Evolutionary conservation across 2,888 invertebrate genomes (phyloP), one percentile per base, ranked within the genome.

Genomic region (Colostygia pectinataria): DNA sequence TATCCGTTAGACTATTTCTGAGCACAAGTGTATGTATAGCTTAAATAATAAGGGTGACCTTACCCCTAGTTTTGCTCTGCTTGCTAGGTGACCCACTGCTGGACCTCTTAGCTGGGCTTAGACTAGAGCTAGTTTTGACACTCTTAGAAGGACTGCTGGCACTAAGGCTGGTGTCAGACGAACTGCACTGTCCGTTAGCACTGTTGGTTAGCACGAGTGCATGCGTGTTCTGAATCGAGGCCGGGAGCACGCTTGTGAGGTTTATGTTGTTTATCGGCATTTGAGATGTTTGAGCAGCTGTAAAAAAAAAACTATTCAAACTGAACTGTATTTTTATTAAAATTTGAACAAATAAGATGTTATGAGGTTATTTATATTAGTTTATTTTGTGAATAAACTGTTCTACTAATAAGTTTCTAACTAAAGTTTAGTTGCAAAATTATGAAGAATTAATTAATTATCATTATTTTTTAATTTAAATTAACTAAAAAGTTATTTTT

Each of bases 131-230:
- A 37, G 96, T 96, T 74, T 96, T 96, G 7, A 96, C 93, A 78
- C 96, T 96, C 77, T 96, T 95, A 39, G 96, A 96, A 0, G 96
- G 96, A 69, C 96, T 96, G 59, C 94, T 94, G 31, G 94, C 95
- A 64, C 94, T 94, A 25, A 93, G 77, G 67, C 94, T 85, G 6
- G 91, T 91, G 62, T 91, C 91, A 0, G 90, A 90, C 0, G 91
- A 91, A 34, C 90, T 90, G 66, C 91, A 90, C 57, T 86, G 91
- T 4, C 82, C 91, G 55, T 83, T 90, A 6, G 83, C 79, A 44
- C 69, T 83, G 71, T 66, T 79, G 15, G 79, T 77, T 4, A 80
- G 67, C 0, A 78, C 84, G 18, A 79, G 69, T 5, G 70, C 83
- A 55, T 83, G 80, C n/a, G 79, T 67, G 42, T 84, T 86, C 42